A percentile compares a stretch with the other conserved stretches of the same genome.
phyloP scores from a whole-genome alignment of 2,113 vertebrate species.

The Alethe diademata region DNA sequence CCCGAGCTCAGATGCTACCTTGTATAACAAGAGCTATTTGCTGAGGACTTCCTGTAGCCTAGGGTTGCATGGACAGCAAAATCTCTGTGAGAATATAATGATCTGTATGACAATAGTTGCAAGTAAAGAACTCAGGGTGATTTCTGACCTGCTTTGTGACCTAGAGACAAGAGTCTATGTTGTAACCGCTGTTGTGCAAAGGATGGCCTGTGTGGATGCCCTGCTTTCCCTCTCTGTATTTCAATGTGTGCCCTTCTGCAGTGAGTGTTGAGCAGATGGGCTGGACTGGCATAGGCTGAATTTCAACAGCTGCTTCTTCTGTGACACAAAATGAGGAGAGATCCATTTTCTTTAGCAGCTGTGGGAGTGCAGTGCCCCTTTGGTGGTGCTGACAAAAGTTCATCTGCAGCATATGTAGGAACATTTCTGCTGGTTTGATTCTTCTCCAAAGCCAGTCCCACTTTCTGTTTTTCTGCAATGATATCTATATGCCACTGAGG shows the following conservation, averaged over 20 bases:
- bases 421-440: background rate
- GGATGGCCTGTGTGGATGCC: background rate
- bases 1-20: background rate
- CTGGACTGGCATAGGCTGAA: background rate
- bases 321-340: background rate
- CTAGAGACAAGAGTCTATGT: background rate
- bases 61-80: background rate
- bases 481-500: background rate
- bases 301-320: background rate
- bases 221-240: background rate
- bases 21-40: background rate
- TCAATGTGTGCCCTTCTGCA: background rate
- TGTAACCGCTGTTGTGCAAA: background rate
- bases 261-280: background rate
- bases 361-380: background rate
- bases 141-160: background rate
- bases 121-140: background rate
- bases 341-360: background rate
- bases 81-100: background rate
- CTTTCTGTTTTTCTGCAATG: background rate
- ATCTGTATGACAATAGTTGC: background rate
- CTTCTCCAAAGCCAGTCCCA: background rate
- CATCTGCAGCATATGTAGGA: background rate
- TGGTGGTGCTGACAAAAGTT: background rate
- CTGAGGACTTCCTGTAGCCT: background rate